Evolutionary conservation across 2,113 vertebrate genomes (phyloP).

Genomic region (Meriones unguiculatus): DNA sequence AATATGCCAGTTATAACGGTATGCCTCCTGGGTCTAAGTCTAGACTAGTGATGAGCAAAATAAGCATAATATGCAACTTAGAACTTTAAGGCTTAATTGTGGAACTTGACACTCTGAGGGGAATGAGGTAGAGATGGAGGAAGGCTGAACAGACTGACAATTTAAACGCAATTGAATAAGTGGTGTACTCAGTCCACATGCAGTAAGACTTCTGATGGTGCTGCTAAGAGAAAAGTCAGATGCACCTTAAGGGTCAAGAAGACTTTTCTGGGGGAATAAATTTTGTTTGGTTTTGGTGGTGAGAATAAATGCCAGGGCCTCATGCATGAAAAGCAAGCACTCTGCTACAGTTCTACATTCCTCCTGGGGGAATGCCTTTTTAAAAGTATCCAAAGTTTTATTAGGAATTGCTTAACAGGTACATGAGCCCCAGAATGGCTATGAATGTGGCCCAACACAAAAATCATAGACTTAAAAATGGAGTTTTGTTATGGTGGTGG

Average conservation of each 20-base stretch:
- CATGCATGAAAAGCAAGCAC: background rate
- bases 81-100: background rate
- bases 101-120: background rate
- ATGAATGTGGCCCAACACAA: background rate
- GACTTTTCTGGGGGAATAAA: background rate
- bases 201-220: background rate
- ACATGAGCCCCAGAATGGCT: background rate
- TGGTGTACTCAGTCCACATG: background rate
- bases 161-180: background rate
- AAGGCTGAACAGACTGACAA: background rate
- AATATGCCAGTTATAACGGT: background rate
- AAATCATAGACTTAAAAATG: background rate
- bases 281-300: background rate
- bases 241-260: background rate
- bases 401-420: background rate
- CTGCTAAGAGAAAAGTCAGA: background rate
- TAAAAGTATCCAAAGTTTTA: background rate
- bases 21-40: background rate
- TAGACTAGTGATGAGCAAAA: background rate
- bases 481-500: background rate
- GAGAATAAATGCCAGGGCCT: background rate
- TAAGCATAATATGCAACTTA: background rate
- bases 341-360: background rate
- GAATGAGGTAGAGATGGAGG: background rate
- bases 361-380: background rate